phyloP scores from a whole-genome alignment of 2,888 invertebrate species.

The Biston betularia region DNA sequence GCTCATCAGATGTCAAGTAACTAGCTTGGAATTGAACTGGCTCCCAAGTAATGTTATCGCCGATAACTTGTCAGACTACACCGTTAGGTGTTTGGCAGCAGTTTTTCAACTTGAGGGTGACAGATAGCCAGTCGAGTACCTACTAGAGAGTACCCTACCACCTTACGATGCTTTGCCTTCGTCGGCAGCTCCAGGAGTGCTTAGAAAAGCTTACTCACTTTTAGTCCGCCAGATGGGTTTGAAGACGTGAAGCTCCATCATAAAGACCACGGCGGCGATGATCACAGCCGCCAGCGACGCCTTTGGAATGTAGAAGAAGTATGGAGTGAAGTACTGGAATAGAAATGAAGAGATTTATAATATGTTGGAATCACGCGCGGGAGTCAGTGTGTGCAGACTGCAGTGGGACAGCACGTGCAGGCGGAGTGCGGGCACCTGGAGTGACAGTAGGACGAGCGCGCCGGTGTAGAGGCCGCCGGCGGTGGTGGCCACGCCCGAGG shows the following conservation, averaged over 20 bases:
- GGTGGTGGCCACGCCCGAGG: constrained; percentile 95
- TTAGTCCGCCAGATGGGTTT: constrained; percentile 93
- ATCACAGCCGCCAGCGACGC: constrained; percentile 93
- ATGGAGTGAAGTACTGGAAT: constrained; percentile 92
- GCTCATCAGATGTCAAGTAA: too few relatives aligned
- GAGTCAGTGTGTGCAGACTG: not conserved
- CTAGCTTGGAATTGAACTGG: too few relatives aligned
- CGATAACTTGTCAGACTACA: too few relatives aligned
- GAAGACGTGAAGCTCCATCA: constrained; percentile 93
- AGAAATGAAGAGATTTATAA: not conserved
- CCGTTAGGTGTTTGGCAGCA: too few relatives aligned
- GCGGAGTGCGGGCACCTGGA: constrained; percentile 67
- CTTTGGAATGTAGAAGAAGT: constrained; percentile 93
- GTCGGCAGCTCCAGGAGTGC: too few relatives aligned
- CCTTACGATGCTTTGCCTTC: too few relatives aligned
- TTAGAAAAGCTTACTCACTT: constrained; percentile 85
- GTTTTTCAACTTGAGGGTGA: too few relatives aligned
- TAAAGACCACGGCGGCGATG: constrained; percentile 94
- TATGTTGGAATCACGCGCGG: too few relatives aligned
- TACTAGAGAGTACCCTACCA: too few relatives aligned
- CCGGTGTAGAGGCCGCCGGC: constrained; percentile 95
- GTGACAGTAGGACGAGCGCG: constrained; percentile 77
- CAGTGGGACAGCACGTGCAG: constrained; percentile 74
- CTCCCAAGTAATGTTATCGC: too few relatives aligned
- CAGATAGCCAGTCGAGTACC: too few relatives aligned